Percentiles rank a stretch among this genome's conserved stretches.
phyloP scores from a whole-genome alignment of 2,113 vertebrate species.

The Pluvialis apricaria region DNA sequence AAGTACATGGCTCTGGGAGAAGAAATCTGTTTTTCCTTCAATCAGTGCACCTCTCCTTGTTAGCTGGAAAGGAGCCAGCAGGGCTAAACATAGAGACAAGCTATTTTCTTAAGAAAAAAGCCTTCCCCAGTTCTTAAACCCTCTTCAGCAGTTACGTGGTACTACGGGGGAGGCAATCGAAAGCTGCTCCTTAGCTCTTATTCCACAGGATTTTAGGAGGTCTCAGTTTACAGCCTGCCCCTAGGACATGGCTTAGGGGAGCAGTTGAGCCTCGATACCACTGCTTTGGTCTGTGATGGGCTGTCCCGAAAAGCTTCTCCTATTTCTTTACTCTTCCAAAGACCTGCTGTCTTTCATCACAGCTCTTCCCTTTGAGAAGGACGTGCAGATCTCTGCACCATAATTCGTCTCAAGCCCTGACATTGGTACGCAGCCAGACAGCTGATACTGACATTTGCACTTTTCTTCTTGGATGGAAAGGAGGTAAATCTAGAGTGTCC shows the following conservation, averaged over 20 bases:
- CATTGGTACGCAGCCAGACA: neutral
- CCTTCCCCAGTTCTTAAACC: neutral
- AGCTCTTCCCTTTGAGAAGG: neutral
- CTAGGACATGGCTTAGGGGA: neutral
- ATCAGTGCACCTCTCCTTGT: neutral
- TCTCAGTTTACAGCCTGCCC: neutral
- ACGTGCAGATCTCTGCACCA: neutral
- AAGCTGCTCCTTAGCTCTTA: neutral
- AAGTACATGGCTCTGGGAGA: neutral
- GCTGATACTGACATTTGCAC: neutral
- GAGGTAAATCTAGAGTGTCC: neutral
- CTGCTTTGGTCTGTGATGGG: neutral
- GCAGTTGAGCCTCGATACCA: neutral
- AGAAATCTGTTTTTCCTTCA: neutral
- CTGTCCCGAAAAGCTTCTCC: neutral
- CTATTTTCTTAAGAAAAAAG: neutral
- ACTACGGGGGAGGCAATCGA: neutral
- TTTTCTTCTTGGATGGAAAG: neutral
- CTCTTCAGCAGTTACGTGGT: rapidly evolving
- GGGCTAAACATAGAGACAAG: neutral
- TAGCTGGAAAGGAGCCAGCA: neutral
- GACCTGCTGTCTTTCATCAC: neutral
- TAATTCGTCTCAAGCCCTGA: neutral
- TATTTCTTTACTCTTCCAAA: neutral
- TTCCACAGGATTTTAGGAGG: neutral